Conservation (phyloP, 1,140 invertebrate genomes). For the Campoletis sonorensis region DNA sequence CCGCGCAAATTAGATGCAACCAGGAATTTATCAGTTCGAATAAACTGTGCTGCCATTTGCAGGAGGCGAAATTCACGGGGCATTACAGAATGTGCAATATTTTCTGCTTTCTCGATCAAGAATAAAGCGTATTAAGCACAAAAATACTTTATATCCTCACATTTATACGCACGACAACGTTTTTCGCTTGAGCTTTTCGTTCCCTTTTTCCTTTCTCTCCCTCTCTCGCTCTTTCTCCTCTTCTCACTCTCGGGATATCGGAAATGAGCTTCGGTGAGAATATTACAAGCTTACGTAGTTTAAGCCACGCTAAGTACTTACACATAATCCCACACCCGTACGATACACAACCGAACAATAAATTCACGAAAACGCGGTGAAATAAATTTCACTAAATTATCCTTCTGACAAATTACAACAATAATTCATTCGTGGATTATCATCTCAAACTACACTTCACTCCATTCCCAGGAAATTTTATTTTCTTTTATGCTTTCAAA, state of each 20-base stretch:
- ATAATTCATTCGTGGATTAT: conserved; percentile 1
- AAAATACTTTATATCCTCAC: not conserved
- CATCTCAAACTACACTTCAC: not conserved
- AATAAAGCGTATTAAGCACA: conserved; percentile 6
- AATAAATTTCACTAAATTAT: not conserved
- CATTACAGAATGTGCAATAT: conserved; percentile 3
- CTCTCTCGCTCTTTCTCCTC: not conserved
- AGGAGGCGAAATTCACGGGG: not conserved
- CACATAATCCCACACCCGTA: conserved; percentile 23
- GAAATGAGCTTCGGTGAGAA: not conserved
- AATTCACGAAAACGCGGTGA: conserved; percentile 3
- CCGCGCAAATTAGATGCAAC: conserved; percentile 1
- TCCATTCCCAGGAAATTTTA: not conserved
- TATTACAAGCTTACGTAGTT: not conserved
- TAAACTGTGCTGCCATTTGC: no score
- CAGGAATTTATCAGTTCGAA: not conserved
- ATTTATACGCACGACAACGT: not conserved
- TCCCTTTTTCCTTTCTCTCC: not conserved
- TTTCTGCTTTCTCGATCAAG: conserved; percentile 25
- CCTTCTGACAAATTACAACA: not conserved
- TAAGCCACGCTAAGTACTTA: not conserved
- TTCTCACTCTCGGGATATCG: not conserved
- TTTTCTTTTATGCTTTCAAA: not conserved
- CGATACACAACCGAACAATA: not conserved
- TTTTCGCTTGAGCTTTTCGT: not conserved